phyloP scores from a whole-genome alignment of 2,797 vertebrate species.

The Sebastes iracundus region DNA sequence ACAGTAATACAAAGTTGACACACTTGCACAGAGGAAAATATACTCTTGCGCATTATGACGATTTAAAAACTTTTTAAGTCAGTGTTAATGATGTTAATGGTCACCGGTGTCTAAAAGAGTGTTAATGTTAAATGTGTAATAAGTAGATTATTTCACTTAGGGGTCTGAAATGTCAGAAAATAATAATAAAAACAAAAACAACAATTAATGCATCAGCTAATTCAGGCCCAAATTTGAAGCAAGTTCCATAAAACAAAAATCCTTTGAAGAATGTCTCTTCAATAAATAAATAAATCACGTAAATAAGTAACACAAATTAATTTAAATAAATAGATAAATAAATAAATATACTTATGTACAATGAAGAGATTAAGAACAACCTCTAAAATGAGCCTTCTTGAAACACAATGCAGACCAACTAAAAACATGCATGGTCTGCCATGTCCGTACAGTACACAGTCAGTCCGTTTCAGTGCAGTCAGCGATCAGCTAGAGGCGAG shows the following conservation, averaged over 20 bases:
- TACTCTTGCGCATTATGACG: slow-evolving; percentile 24
- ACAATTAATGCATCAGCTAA: slow-evolving; percentile 25
- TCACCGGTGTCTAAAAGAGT: slow-evolving; percentile 32
- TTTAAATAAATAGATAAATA: slow-evolving; percentile 74
- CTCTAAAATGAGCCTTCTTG: slow-evolving; percentile 23
- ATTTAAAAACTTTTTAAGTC: slow-evolving; percentile 32
- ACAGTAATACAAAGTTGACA: slow-evolving; percentile 41
- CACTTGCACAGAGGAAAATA: slow-evolving; percentile 44
- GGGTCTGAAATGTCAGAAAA: slow-evolving; percentile 36
- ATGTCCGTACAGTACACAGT: slow-evolving; percentile 6
- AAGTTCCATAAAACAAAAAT: slow-evolving; percentile 35
- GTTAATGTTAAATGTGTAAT: slow-evolving; percentile 2
- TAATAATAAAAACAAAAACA: slow-evolving; percentile 14
- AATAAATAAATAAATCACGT: slow-evolving; percentile 68
- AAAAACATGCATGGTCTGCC: slow-evolving; percentile 61
- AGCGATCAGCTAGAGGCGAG: slow-evolving; percentile 12
- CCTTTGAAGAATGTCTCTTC: slow-evolving; percentile 30
- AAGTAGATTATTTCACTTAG: slow-evolving; percentile 27
- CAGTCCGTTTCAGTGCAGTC: slow-evolving; percentile 6
- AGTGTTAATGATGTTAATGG: slow-evolving; percentile 33
- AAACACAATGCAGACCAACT: slow-evolving; percentile 49
- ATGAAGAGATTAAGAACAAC: slow-evolving; percentile 56
- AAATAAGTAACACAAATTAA: slow-evolving; percentile 59
- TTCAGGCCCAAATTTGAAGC: slow-evolving; percentile 41
- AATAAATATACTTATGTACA: slow-evolving; percentile 80